A percentile compares a stretch with the other conserved stretches of the same genome.
These are phyloP conservation scores for Lophochroa leadbeateri DNA, from an alignment of 2,113 vertebrate species.

Conservation along the genomic window DNA sequence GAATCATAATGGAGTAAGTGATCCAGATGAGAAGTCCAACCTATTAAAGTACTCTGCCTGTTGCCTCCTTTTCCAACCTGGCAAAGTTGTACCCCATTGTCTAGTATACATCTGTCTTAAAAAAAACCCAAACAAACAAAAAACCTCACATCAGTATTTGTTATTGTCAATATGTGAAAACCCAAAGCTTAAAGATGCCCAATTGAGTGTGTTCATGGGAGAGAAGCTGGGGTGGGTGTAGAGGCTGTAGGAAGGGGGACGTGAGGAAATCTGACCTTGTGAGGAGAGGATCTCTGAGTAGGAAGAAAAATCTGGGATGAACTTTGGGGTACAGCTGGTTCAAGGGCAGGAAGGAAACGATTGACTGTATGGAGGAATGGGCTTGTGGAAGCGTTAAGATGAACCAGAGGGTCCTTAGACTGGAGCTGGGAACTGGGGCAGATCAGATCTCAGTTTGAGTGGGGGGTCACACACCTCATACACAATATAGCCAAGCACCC, in stretches of 20 bases:
- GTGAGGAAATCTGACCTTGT: background rate
- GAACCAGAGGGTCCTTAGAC: background rate
- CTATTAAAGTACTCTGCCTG: background rate
- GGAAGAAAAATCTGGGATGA: background rate
- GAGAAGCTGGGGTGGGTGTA: background rate
- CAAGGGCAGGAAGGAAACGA: background rate
- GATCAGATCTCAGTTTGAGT: background rate
- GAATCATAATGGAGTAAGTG: background rate
- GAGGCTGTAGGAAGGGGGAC: background rate
- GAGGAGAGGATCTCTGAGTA: background rate
- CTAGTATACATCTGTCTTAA: background rate
- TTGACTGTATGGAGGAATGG: background rate
- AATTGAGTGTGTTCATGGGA: background rate
- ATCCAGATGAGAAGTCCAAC: background rate
- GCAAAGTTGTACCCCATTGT: background rate
- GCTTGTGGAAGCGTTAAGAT: background rate
- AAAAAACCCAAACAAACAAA: background rate
- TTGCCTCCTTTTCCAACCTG: background rate
- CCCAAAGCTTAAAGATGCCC: background rate
- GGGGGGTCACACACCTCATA: background rate
- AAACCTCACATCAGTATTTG: background rate
- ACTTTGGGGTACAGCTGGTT: background rate
- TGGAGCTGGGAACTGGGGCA: background rate
- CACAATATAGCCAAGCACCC: background rate
- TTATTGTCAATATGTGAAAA: background rate